Evolutionary conservation across 2,888 invertebrate genomes (phyloP).

Genomic region (Hydroisotoma schaefferi): DNA sequence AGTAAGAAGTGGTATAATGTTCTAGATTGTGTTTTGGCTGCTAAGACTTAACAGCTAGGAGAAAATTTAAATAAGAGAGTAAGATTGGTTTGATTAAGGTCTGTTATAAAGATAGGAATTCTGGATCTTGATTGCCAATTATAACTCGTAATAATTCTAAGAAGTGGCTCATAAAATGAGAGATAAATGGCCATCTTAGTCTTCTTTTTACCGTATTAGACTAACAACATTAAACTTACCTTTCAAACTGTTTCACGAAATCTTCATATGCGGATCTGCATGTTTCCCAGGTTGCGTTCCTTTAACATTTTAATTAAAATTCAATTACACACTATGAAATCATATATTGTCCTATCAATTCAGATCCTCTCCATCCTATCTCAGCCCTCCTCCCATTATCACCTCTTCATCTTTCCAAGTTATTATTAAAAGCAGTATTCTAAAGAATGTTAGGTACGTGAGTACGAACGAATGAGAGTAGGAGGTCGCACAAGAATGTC

Average conservation of each 20-base stretch:
- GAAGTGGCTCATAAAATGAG: conserved; percentile 36
- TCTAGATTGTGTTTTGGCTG: too few relatives aligned
- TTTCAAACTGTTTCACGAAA: conserved; percentile 90
- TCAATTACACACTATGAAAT: conserved; percentile 43
- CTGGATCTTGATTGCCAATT: conserved; percentile 41
- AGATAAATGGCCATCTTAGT: conserved; percentile 17
- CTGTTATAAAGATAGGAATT: not conserved
- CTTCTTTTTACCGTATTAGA: conserved; percentile 34
- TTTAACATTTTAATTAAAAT: conserved; percentile 49
- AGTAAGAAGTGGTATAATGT: too few relatives aligned
- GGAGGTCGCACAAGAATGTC: not conserved
- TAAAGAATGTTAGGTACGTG: not conserved
- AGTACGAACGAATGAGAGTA: not conserved
- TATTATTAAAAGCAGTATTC: not conserved
- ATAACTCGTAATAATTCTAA: conserved; percentile 40
- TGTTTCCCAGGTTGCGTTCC: conserved; percentile 85
- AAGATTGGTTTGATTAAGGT: too few relatives aligned
- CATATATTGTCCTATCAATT: conserved; percentile 9
- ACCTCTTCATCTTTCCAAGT: conserved; percentile 3
- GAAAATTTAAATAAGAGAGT: too few relatives aligned
- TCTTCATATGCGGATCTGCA: conserved; percentile 92
- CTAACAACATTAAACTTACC: conserved; percentile 62
- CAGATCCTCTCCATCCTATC: not conserved
- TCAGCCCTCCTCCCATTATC: conserved; percentile 9
- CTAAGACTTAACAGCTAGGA: too few relatives aligned